Evolutionary conservation across 2,888 invertebrate species (phyloP), one percentile per base, ranked within the genome.

Genomic region (Eledona agricola): DNA sequence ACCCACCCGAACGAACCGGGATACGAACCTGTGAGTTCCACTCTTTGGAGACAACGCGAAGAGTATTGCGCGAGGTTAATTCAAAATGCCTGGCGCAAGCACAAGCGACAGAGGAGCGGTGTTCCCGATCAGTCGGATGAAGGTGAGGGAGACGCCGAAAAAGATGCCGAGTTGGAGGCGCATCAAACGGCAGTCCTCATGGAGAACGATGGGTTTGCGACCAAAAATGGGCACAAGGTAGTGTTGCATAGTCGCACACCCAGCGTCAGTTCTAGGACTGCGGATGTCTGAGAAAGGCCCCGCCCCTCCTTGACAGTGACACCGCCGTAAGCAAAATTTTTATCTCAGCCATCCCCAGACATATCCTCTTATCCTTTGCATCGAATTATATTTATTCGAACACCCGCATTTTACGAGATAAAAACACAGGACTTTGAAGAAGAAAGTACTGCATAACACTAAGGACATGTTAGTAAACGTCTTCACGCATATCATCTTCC

Each of bases 41-140:
- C 96, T 58, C 81, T 96, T 66, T 93, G 93, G 93, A 84, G 96
- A 59, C 96, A 96, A 80, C 87, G 96, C 59, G 96, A 97, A 78
- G 95, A 96, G 77, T 96, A 95, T 79, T 96, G 96, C 79, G 96
- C 96, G 63, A 85, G 93, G 64, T 84, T 96, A 55, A 96, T 97
- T 71, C 96, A 97, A 79, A 90, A 91, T 77, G 93, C 95, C 66
- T 96, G 94, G 93, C 86, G 94, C 59, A 89, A 91, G 76, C 93
- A 93, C 78, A 86, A 87, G 76, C 86, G 87, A 67, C 83, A 81
- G 61, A 79, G 81, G 65, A 82, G 81, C 65, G 80, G 81, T 67
- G 80, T 79, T 64, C 78, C 80, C 67, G 81, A 80, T 49, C 81
- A 78, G 65, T 81, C 79, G 55, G 80, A 79, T 62, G 81, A 80